phyloP scores from a whole-genome alignment of 2,797 vertebrate species.

The Capromys pilorides region DNA sequence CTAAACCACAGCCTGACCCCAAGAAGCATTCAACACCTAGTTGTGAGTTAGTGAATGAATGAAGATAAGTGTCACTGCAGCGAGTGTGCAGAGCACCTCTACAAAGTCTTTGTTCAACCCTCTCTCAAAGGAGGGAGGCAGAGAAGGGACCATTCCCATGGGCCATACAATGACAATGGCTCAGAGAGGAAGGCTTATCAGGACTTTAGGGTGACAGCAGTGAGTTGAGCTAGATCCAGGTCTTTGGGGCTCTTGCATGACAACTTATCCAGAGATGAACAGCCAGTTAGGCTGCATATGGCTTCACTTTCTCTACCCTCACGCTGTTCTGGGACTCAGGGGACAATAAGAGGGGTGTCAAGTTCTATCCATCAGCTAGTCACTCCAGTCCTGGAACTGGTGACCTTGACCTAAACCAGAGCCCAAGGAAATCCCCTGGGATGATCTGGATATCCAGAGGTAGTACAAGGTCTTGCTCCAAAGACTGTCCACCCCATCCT shows the following conservation, averaged over 20 bases:
- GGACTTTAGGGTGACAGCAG: not conserved
- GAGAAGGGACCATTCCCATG: not conserved
- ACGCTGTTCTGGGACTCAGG: not conserved
- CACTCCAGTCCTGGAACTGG: not conserved
- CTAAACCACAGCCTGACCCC: not conserved
- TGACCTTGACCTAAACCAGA: not conserved
- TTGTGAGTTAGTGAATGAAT: not conserved
- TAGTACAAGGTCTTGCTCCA: not conserved
- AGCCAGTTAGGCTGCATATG: not conserved
- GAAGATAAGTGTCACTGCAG: not conserved
- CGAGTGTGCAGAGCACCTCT: not conserved
- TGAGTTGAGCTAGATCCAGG: not conserved
- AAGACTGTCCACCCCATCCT: not conserved
- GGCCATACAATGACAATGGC: not conserved
- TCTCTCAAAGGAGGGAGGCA: not conserved
- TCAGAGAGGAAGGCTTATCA: not conserved
- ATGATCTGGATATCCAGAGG: not conserved
- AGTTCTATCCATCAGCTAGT: not conserved
- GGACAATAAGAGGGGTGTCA: not conserved
- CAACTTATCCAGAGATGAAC: not conserved
- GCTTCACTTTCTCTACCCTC: too few relatives aligned
- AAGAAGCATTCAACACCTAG: not conserved
- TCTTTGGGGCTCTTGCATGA: not conserved
- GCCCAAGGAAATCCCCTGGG: not conserved
- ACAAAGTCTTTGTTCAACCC: not conserved